Conservation (phyloP, 2,797 vertebrate genomes). For the Glyptemys insculpta region DNA sequence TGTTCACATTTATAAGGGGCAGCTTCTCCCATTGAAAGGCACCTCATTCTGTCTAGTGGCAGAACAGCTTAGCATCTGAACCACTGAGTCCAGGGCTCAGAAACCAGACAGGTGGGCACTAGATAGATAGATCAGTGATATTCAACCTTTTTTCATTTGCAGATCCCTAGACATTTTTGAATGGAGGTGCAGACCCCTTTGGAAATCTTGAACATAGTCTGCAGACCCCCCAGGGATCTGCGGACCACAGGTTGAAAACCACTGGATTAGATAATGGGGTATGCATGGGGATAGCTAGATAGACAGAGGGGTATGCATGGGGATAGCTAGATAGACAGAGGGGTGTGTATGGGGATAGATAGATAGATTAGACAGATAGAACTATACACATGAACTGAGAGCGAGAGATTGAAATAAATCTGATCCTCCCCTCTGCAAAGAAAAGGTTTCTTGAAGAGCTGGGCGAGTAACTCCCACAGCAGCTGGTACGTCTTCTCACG, state of each 20-base stretch:
- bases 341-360: no score
- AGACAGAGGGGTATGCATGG: no score
- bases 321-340: no score
- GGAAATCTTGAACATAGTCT: not conserved
- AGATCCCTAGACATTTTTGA: not conserved
- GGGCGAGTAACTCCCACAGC: not conserved
- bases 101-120: not conserved
- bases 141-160: not conserved
- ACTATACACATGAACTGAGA: not conserved
- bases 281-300: not conserved
- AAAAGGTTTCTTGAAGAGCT: not conserved
- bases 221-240: not conserved
- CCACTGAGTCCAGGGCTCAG: not conserved
- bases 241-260: not conserved
- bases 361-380: no score
- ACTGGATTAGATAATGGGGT: not conserved
- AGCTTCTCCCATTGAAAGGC: not conserved
- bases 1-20: not conserved
- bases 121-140: not conserved
- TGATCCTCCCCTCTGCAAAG: not conserved
- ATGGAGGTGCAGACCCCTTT: not conserved
- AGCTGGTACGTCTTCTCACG: not conserved
- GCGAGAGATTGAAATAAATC: not conserved
- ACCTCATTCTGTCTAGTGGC: not conserved
- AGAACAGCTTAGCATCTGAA: not conserved